Percentiles rank a stretch among this genome's conserved stretches.
phyloP scores from a whole-genome alignment of 2,797 vertebrate species.

The Falco peregrinus region DNA sequence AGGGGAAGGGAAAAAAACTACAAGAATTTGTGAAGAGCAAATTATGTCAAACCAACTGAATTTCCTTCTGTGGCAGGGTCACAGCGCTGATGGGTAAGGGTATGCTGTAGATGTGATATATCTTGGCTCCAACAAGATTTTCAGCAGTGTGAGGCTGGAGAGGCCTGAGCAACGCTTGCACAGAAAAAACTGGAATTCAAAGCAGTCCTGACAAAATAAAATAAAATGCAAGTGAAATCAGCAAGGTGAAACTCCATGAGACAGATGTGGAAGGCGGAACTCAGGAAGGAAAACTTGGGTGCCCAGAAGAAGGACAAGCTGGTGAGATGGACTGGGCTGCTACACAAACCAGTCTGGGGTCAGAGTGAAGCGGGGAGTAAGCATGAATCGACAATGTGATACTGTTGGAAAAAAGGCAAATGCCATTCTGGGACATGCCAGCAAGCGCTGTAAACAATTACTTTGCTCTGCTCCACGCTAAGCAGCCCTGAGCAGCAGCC shows the following conservation, averaged over 20 bases:
- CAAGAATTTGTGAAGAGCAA: not conserved
- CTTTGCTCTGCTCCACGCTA: not conserved
- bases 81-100: not conserved
- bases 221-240: not conserved
- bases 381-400: constrained; percentile 27
- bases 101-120: not conserved
- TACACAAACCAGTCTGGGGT: not conserved
- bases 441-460: constrained; percentile 23
- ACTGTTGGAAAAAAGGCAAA: constrained; percentile 56
- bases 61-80: not conserved
- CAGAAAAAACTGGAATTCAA: not conserved
- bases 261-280: rapidly evolving
- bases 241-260: not conserved
- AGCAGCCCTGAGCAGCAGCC: not conserved
- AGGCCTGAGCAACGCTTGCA: not conserved
- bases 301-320: not conserved
- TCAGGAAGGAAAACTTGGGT: not conserved
- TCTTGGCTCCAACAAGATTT: not conserved
- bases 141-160: not conserved
- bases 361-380: rapidly evolving
- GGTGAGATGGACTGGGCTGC: not conserved
- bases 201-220: not conserved
- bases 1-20: not conserved
- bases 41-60: not conserved
- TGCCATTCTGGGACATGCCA: constrained; percentile 41